These are phyloP conservation scores for Serilophus lunatus DNA, from an alignment of 2,113 vertebrate genomes.

Conservation along the genomic window DNA sequence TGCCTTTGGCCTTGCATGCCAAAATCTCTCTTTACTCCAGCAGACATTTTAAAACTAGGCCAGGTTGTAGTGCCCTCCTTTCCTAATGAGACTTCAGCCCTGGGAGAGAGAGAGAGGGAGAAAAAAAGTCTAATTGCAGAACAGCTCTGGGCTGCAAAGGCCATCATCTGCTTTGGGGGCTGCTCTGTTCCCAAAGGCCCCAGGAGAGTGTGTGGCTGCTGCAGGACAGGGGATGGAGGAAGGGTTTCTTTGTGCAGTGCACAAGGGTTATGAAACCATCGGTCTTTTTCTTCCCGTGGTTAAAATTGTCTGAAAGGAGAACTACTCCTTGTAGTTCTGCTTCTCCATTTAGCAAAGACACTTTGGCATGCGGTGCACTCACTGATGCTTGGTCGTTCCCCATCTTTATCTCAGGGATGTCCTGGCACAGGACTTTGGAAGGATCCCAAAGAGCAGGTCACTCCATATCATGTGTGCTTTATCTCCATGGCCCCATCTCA, in stretches of 20 bases:
- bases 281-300: neutral
- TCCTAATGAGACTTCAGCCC: neutral
- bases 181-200: neutral
- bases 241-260: fast-evolving
- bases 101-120: neutral
- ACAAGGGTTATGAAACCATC: fast-evolving
- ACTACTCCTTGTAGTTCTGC: neutral
- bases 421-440: neutral
- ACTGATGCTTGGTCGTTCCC: neutral
- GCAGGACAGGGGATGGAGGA: neutral
- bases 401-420: neutral
- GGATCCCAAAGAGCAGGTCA: neutral
- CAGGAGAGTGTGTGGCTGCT: neutral
- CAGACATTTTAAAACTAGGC: neutral
- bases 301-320: neutral
- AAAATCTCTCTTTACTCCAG: neutral
- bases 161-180: slow-evolving; percentile 2
- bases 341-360: neutral
- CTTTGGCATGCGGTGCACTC: neutral
- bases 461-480: neutral
- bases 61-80: neutral
- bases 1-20: fast-evolving
- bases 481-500: neutral
- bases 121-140: neutral
- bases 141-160: neutral